A percentile compares a stretch with the other conserved stretches of the same genome.
Evolutionary conservation across 2,113 vertebrate species (phyloP).

Genomic region (Symphodus melops): DNA sequence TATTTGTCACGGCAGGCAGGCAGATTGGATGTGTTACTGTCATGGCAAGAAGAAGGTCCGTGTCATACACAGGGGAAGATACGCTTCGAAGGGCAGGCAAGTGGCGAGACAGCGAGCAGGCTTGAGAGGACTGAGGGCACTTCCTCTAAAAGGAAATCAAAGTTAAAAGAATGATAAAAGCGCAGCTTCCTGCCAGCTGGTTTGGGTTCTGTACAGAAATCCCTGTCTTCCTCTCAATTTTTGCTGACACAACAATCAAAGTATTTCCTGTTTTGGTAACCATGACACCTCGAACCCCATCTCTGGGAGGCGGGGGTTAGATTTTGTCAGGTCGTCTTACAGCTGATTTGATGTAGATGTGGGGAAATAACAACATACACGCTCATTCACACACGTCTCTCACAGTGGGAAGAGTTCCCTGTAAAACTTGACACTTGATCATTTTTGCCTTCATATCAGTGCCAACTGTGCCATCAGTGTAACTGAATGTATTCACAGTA

Average conservation of each 20-base stretch:
- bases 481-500: too few relatives aligned
- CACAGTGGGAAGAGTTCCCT: too few relatives aligned
- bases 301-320: constrained; percentile 37
- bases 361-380: background rate
- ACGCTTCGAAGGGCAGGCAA: constrained; percentile 40
- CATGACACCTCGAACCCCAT: constrained; percentile 62
- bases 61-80: constrained; percentile 30
- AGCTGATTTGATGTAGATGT: constrained; percentile 3
- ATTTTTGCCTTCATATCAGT: too few relatives aligned
- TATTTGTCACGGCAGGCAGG: constrained; percentile 23
- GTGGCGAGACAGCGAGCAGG: constrained; percentile 55
- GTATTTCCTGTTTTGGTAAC: constrained; percentile 81
- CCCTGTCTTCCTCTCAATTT: constrained; percentile 81
- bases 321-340: constrained; percentile 29
- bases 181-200: constrained; percentile 87
- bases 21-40: constrained; percentile 42
- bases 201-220: constrained; percentile 83
- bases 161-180: constrained; percentile 80
- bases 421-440: too few relatives aligned
- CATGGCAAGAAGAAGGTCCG: constrained; percentile 20
- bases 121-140: constrained; percentile 66
- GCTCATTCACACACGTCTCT: too few relatives aligned
- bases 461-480: too few relatives aligned
- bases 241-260: constrained; percentile 83
- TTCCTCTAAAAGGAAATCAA: constrained; percentile 82